A percentile compares a stretch with the other conserved stretches of the same genome.
phyloP scores from a whole-genome alignment of 2,797 vertebrate species.

The Girardinus metallicus region DNA sequence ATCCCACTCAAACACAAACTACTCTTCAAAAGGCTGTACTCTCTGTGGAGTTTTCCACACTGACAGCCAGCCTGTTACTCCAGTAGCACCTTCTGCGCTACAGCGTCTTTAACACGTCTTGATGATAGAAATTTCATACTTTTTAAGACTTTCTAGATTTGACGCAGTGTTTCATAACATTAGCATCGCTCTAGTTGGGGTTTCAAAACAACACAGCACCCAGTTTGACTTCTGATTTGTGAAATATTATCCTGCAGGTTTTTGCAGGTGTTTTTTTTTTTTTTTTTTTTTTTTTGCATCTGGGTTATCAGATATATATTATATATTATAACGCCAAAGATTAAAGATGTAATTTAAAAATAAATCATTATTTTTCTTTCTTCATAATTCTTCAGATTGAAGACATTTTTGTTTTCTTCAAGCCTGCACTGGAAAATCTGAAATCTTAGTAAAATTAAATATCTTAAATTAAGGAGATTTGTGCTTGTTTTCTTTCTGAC shows the following conservation, averaged over 20 bases:
- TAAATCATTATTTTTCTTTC: background rate
- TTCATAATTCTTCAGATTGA: background rate
- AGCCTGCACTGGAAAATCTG: background rate
- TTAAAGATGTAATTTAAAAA: background rate
- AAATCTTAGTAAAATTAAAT: too few relatives aligned
- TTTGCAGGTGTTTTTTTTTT: too few relatives aligned
- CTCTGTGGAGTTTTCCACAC: background rate
- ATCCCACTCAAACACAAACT: constrained; percentile 21
- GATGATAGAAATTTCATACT: background rate
- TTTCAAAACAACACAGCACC: background rate
- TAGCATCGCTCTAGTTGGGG: background rate
- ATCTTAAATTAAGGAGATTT: too few relatives aligned
- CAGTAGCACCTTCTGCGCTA: background rate
- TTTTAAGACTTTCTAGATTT: background rate
- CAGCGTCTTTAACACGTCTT: background rate
- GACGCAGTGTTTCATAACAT: background rate
- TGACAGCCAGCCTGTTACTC: background rate
- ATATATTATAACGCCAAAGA: background rate
- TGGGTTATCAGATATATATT: too few relatives aligned
- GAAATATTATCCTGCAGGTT: background rate
- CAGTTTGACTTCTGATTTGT: background rate
- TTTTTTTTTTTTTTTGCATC: background rate
- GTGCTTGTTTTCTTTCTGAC: too few relatives aligned
- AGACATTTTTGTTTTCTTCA: background rate
- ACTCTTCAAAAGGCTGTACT: constrained; percentile 19